Evolutionary conservation across 1,140 invertebrate genomes (phyloP), one percentile per base, ranked within the genome.

Genomic region (Platyscapa corneri): DNA sequence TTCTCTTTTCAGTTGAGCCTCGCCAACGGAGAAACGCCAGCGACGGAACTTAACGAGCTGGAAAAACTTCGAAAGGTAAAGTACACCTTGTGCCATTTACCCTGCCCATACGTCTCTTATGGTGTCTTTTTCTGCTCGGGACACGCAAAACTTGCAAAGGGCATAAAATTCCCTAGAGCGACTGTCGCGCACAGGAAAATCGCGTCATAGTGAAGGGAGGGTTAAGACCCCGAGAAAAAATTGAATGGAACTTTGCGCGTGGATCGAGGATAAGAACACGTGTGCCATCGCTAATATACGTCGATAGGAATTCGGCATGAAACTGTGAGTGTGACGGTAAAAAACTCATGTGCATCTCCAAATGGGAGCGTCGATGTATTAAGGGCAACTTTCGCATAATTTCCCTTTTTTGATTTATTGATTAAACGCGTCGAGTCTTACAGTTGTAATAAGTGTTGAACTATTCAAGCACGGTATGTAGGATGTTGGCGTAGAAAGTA

Each of bases 61-160:
- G 89, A 90, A 60, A 88, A 88, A 72, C 88, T 92, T 30, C 89
- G 89, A 80, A 91, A 90, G 87, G 91, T 91, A 86, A 88, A 87
- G 87, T 30, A 42, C 20, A 42, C 10, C 23, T 23, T 60, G 49
- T 3, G 49, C 49, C 49, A 53, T 53, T 53, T 53, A 7, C 18
- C 3, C 56, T 10, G 5, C 30, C 23, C 30, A 8, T 14, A 34
- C 64, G 8, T 56, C 18, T 56, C 18, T 56, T 56, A 20, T 56
- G 7, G 3, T 3, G 53, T 20, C 18, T 20, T 10, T 20, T 56
- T 20, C 18, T 56, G 7, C 8, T 56, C n/a, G n/a, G n/a, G n/a
- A 14, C 7, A 56, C 65, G 14, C 10, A 67, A 67, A 32, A 34
- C 1, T 5, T 20, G 3, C 65, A 6, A n/a, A n/a, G 3, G 64